Evolutionary conservation across 2,888 invertebrate species (phyloP).

Genomic region (Entomobrya proxima): DNA sequence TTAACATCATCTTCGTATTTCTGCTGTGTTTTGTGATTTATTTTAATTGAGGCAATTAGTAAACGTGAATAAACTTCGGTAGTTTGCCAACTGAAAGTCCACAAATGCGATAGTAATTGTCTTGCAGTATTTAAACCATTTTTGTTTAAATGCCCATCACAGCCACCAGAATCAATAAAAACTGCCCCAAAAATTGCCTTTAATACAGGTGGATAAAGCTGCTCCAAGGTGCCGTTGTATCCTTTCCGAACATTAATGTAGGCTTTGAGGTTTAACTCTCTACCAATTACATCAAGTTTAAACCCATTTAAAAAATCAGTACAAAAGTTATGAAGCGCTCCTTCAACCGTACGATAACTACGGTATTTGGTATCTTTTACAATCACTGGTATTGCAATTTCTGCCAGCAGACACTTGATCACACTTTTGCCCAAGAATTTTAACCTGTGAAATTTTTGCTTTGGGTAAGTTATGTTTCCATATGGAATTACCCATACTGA

Average conservation of each 20-base stretch:
- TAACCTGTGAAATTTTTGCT: background rate
- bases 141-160: background rate
- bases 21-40: no score
- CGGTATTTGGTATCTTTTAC: background rate
- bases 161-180: background rate
- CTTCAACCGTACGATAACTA: no score
- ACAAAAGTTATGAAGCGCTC: background rate
- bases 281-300: no score
- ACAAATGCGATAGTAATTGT: background rate
- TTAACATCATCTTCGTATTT: no score
- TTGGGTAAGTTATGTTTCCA: background rate
- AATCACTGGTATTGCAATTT: background rate
- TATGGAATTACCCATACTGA: background rate
- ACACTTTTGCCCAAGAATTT: background rate
- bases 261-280: background rate
- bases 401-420: background rate
- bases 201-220: background rate
- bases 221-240: background rate
- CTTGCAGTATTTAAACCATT: background rate
- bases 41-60: no score
- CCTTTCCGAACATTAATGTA: background rate
- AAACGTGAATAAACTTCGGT: no score
- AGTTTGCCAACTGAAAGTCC: background rate
- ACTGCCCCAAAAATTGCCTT: constrained; percentile 34
- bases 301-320: no score